Base-by-base conservation (phyloP, 2,797 vertebrate genomes). In the Acipenser ruthenus region DNA sequence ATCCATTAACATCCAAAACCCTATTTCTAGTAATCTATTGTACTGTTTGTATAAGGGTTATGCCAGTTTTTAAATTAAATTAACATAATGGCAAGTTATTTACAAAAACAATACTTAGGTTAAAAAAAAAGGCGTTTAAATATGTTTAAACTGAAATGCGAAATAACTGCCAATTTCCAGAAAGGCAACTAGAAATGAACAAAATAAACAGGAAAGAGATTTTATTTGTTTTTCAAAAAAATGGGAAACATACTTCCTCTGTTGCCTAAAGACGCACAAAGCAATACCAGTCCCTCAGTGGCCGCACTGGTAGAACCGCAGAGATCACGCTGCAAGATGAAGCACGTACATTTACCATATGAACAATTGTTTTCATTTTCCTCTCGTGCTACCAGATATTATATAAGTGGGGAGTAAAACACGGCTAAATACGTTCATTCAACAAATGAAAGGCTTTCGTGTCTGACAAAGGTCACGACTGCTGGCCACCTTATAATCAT, bases 321-420 rank as follows among this genome's bases (percentile, higher is more conserved):
- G 88, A 85, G 90, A 90, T 87, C 92, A 86, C 76, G 83, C 82
- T 82, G 90, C 85, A 93, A 94, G 93, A 95, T 94, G 93, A 91
- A 95, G 93, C 89, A 78, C 90, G 93, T 93, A 93, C 93, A 95
- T 96, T 93, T 90, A 90, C 89, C 87, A 81, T 80, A 87, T 87
- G 89, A 89, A 87, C 90, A 88, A 90, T 88, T 80, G 81, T 83
- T 86, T 88, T 88, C 84, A 86, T 89, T 89, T 82, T 83, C 82
- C 87, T 83, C 81, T 84, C 80, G 77, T 79, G 87, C 81, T 80
- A 83, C 83, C 76, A 82, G 83, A 83, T 86, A 85, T 86, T 84
- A 84, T 87, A 84, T 82, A 86, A 84, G 84, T 80, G 84, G 86
- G 83, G 83, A 88, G 85, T 86, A 84, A 89, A 88, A 85, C 84